These are phyloP conservation scores for Patagioenas fasciata DNA, from an alignment of 2,113 vertebrate species.

Conservation along the genomic window DNA sequence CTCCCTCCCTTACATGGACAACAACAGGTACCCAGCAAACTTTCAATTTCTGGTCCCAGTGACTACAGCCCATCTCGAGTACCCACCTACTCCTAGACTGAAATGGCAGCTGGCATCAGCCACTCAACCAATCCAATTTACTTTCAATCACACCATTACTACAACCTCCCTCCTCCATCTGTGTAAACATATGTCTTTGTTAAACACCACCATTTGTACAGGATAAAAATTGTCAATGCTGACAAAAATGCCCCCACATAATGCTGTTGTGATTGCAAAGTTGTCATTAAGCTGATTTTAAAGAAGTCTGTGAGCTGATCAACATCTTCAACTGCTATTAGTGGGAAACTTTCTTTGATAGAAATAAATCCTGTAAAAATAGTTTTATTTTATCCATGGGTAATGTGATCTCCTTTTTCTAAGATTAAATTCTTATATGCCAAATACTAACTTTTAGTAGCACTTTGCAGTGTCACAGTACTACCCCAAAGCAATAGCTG, in stretches of 20 bases:
- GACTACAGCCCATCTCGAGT: not conserved
- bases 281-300: slow-evolving; percentile 55
- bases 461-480: not conserved
- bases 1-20: not conserved
- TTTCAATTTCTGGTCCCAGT: not conserved
- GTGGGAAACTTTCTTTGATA: not conserved
- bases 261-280: slow-evolving; percentile 62
- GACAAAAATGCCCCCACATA: slow-evolving; percentile 67
- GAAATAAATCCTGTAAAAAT: slow-evolving; percentile 4
- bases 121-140: slow-evolving; percentile 63
- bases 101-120: slow-evolving; percentile 61
- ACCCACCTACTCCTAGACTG: slow-evolving; percentile 58
- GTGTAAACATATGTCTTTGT: slow-evolving; percentile 70
- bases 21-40: not conserved
- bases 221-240: slow-evolving; percentile 71
- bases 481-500: not conserved
- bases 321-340: slow-evolving; percentile 29
- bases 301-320: slow-evolving; percentile 47
- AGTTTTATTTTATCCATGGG: not conserved
- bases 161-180: slow-evolving; percentile 67
- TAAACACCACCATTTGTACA: slow-evolving; percentile 67
- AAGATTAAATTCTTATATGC: not conserved
- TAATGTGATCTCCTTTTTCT: not conserved
- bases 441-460: not conserved
- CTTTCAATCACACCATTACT: slow-evolving; percentile 70